These are phyloP conservation scores for Drosophila novamexicana DNA, from an alignment of 1,140 invertebrate genomes.

Conservation along the genomic window DNA sequence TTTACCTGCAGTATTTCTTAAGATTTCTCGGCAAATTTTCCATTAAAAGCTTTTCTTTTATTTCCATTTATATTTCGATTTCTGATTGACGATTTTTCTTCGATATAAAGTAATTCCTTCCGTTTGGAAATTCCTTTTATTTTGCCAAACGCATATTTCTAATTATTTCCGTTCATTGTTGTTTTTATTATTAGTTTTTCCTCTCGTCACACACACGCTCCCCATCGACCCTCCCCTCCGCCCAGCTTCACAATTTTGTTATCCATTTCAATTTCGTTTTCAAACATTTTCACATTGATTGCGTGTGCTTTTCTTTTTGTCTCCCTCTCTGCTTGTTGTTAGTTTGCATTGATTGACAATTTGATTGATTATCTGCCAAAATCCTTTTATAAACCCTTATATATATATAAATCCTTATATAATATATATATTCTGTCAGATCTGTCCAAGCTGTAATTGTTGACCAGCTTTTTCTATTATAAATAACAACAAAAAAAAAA, in stretches of 20 bases:
- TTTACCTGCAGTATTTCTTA: too few species aligned
- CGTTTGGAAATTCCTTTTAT: background rate
- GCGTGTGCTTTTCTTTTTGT: conserved; percentile 45
- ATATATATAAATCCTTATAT: background rate
- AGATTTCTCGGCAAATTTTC: too few species aligned
- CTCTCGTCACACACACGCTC: conserved; percentile 36
- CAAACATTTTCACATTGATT: conserved; percentile 58
- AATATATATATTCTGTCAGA: background rate
- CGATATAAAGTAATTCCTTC: background rate
- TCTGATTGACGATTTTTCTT: conserved; percentile 12
- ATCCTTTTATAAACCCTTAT: conserved; percentile 41
- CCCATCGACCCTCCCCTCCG: background rate
- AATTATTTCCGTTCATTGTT: conserved; percentile 73
- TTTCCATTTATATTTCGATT: background rate
- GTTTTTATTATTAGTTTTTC: conserved; percentile 43
- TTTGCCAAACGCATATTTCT: conserved; percentile 31
- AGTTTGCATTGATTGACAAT: conserved; percentile 69
- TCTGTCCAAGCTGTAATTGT: conserved; percentile 27
- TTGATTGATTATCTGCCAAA: conserved; percentile 76
- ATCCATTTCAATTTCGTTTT: conserved; percentile 60
- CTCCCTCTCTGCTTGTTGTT: conserved; percentile 36
- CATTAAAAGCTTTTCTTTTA: background rate
- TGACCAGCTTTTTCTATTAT: conserved; percentile 33
- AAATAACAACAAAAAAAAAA: conserved; percentile 6
- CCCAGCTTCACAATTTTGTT: conserved; percentile 46